A percentile compares a stretch with the other conserved stretches of the same genome.
Evolutionary conservation across 2,797 vertebrate genomes (phyloP).

Genomic region (Synanceia verrucosa): DNA sequence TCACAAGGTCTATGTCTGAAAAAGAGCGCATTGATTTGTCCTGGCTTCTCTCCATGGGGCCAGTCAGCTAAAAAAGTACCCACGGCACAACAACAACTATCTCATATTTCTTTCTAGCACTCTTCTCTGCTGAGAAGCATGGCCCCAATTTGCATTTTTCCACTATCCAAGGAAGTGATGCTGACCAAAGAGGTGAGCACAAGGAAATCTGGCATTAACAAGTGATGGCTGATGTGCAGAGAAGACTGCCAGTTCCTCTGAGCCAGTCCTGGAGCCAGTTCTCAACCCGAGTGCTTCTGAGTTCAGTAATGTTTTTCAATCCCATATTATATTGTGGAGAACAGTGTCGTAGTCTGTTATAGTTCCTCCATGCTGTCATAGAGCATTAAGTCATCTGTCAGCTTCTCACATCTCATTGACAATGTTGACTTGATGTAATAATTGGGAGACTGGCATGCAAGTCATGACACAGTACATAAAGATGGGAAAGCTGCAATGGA

Average conservation of each 20-base stretch:
- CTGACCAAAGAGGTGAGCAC: background rate
- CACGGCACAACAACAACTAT: conserved; percentile 30
- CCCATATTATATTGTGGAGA: background rate
- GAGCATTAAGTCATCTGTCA: conserved; percentile 14
- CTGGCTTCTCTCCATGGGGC: conserved; percentile 41
- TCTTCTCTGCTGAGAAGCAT: conserved; percentile 28
- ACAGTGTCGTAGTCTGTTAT: conserved; percentile 4
- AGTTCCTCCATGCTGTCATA: conserved; percentile 5
- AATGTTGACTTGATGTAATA: conserved; percentile 9
- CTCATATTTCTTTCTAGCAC: conserved; percentile 42
- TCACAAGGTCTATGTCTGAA: conserved; percentile 25
- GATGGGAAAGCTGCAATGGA: background rate
- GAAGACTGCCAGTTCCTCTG: conserved; percentile 15
- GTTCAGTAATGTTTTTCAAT: conserved; percentile 12
- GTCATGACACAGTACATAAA: background rate
- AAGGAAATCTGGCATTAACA: conserved; percentile 16
- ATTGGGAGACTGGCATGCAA: background rate
- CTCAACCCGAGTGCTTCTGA: background rate
- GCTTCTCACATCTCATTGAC: conserved; percentile 1
- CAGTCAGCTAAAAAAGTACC: conserved; percentile 46
- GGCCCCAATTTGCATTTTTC: conserved; percentile 38
- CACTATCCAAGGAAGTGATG: background rate
- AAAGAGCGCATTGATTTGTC: conserved; percentile 49
- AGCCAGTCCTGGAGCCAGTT: background rate
- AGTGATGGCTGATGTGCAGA: background rate